Base-by-base conservation (phyloP, 2,888 invertebrate genomes). In the Eilema griseolum region DNA sequence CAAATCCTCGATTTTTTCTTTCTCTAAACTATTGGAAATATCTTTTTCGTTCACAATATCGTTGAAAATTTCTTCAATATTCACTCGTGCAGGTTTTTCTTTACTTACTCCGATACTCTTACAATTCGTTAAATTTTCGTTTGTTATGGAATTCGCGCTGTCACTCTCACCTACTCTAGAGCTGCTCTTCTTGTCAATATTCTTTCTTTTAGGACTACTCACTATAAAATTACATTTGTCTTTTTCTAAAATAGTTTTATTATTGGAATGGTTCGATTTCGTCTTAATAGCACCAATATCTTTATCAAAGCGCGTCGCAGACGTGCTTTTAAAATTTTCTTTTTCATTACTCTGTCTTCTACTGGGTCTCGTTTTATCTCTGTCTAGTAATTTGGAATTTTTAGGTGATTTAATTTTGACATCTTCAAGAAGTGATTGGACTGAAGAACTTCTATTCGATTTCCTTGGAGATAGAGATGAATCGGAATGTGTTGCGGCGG, bases 211-310 rank as follows among this genome's bases (percentile, higher is more conserved):
- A 90, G 89, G 84, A 92, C 91, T 94, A 93, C 85, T 90, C 85
- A 89, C 87, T 90, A 92, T 88, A 88, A 88, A 88, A 90, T 90
- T 93, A 90, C 83, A 88, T 92, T 92, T 94, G 90, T 93, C 94
- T 94, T 94, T 94, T 83, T 93, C 94, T 93, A 94, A 90, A 90
- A 89, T 92, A 92, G 82, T 90, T 88, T 92, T 93, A 89, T 85
- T 92, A 91, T 82, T 93, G 95, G 95, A 95, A 95, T 95, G 95
- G 93, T 93, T 94, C 86, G 90, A 84, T 94, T 95, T 95, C 88
- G 91, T 89, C 91, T 90, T 95, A 91, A 90, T 93, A 95, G 95
- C 95, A 95, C 95, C 95, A 93, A 89, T 92, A 79, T 95, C 94
- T 88, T 90, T 93, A 71, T 90, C 90, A 80, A 85, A 85, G 82